Evolutionary conservation across 2,888 invertebrate genomes (phyloP).

Genomic region (Heliconius charithonia): DNA sequence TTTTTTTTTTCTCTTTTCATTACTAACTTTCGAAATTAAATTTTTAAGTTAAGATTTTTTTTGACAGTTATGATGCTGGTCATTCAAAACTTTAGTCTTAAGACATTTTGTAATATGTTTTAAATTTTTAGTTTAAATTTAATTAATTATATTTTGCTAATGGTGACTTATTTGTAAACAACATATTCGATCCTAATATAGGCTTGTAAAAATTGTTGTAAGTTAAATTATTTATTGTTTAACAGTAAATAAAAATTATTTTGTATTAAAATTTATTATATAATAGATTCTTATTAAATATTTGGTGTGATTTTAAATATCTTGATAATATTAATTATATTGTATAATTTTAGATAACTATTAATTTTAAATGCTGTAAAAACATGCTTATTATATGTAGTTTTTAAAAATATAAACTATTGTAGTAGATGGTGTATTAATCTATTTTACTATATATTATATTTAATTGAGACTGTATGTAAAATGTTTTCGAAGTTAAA

Average conservation of each 20-base stretch:
- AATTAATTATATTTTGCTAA: slow-evolving; percentile 55
- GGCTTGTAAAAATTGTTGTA: slow-evolving; percentile 56
- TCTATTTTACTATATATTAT: slow-evolving; percentile 50
- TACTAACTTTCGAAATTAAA: slow-evolving; percentile 4
- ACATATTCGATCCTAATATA: slow-evolving; percentile 51
- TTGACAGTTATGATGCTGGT: slow-evolving; percentile 56
- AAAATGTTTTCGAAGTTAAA: slow-evolving; percentile 51
- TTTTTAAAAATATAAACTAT: slow-evolving; percentile 47
- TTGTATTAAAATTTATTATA: slow-evolving; percentile 43
- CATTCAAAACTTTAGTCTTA: slow-evolving; percentile 51
- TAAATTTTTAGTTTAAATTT: slow-evolving; percentile 45
- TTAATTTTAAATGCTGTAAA: slow-evolving; percentile 46
- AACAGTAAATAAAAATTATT: slow-evolving; percentile 56
- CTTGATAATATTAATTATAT: slow-evolving; percentile 33
- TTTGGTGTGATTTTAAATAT: slow-evolving; percentile 45
- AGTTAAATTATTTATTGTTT: slow-evolving; percentile 54
- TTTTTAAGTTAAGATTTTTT: slow-evolving; percentile 14
- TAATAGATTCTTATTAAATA: slow-evolving; percentile 38
- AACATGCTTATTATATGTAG: slow-evolving; percentile 44
- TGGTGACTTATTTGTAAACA: slow-evolving; percentile 51
- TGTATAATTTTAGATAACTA: slow-evolving; percentile 40
- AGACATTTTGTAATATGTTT: slow-evolving; percentile 11
- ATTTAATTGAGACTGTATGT: slow-evolving; percentile 53
- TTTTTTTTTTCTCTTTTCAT: slow-evolving; percentile 4
- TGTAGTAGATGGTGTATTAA: slow-evolving; percentile 47